phyloP scores from a whole-genome alignment of 2,113 vertebrate species.

The Chaetodon trifascialis region DNA sequence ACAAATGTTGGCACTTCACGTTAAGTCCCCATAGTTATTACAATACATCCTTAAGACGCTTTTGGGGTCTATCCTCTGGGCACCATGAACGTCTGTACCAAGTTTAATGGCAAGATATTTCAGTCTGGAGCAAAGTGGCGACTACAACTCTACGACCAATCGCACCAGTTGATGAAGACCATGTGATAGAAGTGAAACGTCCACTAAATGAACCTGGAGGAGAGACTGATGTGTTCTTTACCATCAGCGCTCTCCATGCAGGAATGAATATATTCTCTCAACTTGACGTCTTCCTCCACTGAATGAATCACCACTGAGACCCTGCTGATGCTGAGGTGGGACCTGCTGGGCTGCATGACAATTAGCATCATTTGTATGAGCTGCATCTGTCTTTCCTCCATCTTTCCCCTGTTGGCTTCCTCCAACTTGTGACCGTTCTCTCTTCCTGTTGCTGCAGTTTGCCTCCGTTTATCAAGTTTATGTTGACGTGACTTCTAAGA shows the following conservation, averaged over 20 bases:
- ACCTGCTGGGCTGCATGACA: not conserved
- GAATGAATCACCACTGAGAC: not conserved
- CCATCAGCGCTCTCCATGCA: not conserved
- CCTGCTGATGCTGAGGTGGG: not conserved
- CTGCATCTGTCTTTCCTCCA: not conserved
- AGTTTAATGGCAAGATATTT: too few species aligned
- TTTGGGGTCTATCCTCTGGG: not conserved
- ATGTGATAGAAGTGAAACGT: not conserved
- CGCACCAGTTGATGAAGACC: not conserved
- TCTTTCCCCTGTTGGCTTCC: not conserved
- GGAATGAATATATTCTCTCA: not conserved
- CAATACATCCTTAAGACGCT: too few species aligned
- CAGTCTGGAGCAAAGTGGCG: too few species aligned
- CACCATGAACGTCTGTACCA: not conserved
- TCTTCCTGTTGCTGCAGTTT: not conserved
- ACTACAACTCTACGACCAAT: not conserved
- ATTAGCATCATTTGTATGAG: slow-evolving; percentile 21
- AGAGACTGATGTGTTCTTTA: not conserved
- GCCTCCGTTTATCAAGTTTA: not conserved
- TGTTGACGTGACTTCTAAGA: not conserved
- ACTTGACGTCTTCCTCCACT: not conserved
- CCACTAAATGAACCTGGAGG: not conserved
- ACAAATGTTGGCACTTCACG: too few species aligned
- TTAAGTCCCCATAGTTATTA: too few species aligned
- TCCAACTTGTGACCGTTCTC: not conserved